These are phyloP conservation scores for Lota lota DNA, from an alignment of 2,113 vertebrate species.

Conservation along the genomic window DNA sequence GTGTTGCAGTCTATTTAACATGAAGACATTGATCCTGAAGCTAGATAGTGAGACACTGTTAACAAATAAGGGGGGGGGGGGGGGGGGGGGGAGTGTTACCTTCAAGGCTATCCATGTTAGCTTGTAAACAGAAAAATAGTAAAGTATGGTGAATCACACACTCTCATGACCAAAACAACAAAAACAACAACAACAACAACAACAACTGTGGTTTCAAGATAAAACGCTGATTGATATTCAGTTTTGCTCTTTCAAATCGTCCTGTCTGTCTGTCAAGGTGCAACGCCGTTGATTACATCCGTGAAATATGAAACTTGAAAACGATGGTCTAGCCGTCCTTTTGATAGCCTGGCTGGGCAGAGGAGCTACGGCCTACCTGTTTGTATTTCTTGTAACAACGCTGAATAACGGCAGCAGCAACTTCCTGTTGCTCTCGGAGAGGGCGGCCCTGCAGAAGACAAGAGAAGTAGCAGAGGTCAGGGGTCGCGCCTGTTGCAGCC, in stretches of 20 bases:
- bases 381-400: conserved; percentile 99
- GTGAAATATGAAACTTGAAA: background rate
- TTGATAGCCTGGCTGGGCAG: background rate
- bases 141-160: conserved; percentile 36
- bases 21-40: too few species aligned
- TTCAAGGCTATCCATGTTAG: conserved; percentile 99
- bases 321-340: background rate
- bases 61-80: conserved; percentile 12
- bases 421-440: conserved; percentile 93
- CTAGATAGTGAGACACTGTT: background rate
- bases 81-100: conserved; percentile 77
- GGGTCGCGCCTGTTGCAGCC: conserved; percentile 41
- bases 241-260: too few species aligned
- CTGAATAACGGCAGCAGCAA: conserved; percentile 95
- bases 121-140: conserved; percentile 79
- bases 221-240: background rate
- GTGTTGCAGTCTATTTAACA: too few species aligned
- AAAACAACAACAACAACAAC: too few species aligned
- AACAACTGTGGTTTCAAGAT: background rate
- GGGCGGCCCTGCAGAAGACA: conserved; percentile 84
- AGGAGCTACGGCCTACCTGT: conserved; percentile 79
- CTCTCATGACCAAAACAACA: background rate
- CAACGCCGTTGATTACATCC: too few species aligned
- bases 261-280: too few species aligned
- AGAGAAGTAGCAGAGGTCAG: conserved; percentile 61